Evolutionary conservation across 2,113 vertebrate species (phyloP).

Genomic region (Pontoporia blainvillei): DNA sequence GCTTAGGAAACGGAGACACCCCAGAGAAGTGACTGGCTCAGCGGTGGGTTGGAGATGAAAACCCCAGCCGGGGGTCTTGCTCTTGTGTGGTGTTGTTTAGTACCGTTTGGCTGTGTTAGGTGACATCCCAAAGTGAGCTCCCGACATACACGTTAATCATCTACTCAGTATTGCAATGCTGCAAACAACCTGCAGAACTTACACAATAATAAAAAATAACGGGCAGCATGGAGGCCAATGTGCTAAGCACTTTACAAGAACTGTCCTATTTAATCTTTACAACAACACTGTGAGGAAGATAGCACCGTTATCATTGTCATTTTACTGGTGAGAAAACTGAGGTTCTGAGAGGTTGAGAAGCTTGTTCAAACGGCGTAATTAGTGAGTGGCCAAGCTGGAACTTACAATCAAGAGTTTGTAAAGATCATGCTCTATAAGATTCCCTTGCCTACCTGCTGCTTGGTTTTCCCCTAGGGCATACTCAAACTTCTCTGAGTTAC

Average conservation of each 20-base stretch:
- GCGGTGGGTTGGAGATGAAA: background rate
- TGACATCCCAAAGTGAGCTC: fast-evolving
- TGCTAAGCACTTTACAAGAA: fast-evolving
- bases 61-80: background rate
- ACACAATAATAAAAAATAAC: fast-evolving
- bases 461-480: background rate
- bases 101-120: background rate
- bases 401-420: background rate
- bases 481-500: too few relatives aligned
- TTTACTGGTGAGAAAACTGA: background rate
- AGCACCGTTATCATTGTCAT: background rate
- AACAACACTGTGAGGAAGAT: fast-evolving
- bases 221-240: fast-evolving
- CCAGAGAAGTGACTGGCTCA: background rate
- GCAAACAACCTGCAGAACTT: background rate
- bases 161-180: too few relatives aligned
- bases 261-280: background rate
- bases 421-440: background rate
- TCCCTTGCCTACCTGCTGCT: background rate
- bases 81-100: background rate
- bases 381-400: background rate
- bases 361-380: too few relatives aligned
- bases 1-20: background rate
- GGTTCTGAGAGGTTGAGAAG: background rate
- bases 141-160: fast-evolving